Evolutionary conservation across 2,797 vertebrate genomes (phyloP).

Genomic region (Pristis pectinata): DNA sequence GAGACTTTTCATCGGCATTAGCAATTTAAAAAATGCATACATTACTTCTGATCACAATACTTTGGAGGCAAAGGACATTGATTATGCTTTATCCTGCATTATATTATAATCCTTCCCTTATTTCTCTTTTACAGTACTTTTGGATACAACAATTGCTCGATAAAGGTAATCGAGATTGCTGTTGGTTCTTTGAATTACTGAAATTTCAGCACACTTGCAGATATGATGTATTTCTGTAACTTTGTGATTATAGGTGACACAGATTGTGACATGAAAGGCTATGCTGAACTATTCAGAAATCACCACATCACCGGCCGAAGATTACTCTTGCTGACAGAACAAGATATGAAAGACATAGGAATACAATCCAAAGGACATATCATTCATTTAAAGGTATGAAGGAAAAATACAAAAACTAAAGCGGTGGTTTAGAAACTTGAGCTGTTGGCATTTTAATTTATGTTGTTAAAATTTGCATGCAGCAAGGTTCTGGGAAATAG

Average conservation of each 20-base stretch:
- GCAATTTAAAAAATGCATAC: background rate
- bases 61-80: background rate
- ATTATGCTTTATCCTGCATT: background rate
- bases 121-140: slow-evolving; percentile 71
- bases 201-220: background rate
- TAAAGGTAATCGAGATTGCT: slow-evolving; percentile 65
- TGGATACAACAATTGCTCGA: slow-evolving; percentile 91
- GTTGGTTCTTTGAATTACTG: background rate
- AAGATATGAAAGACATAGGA: slow-evolving; percentile 90
- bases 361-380: slow-evolving; percentile 90
- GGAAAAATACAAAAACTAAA: background rate
- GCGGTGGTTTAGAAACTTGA: background rate
- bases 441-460: background rate
- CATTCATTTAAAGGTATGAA: slow-evolving; percentile 86
- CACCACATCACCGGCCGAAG: slow-evolving; percentile 92
- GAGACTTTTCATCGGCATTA: background rate
- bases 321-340: slow-evolving; percentile 79
- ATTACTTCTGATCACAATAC: background rate
- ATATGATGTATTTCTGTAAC: slow-evolving; percentile 41
- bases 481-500: background rate
- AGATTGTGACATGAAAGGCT: slow-evolving; percentile 70
- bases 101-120: background rate
- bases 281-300: slow-evolving; percentile 82
- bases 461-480: background rate
- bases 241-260: slow-evolving; percentile 59